Conservation (phyloP, 2,888 invertebrate species). For the Abrostola triplasia region DNA sequence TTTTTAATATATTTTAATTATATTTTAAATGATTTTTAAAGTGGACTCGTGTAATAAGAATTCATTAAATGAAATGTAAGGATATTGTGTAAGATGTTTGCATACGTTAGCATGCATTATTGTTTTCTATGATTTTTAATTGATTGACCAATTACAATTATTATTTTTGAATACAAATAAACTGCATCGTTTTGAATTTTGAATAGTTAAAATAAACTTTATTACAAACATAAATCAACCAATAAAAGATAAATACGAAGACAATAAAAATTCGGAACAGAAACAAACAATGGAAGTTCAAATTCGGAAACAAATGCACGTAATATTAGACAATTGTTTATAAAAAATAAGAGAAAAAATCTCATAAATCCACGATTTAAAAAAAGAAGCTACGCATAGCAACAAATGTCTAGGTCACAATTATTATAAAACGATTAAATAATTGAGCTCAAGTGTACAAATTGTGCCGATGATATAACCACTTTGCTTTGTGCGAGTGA, state of each 20-base stretch:
- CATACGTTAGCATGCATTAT: background rate
- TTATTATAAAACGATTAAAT: slow-evolving; percentile 78
- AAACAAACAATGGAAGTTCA: no score
- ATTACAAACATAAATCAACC: no score
- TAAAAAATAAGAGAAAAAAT: background rate
- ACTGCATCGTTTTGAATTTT: no score
- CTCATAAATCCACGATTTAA: slow-evolving; percentile 15
- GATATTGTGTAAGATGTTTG: background rate
- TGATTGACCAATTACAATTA: no score
- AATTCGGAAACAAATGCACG: background rate
- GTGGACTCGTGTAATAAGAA: background rate
- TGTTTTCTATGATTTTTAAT: no score
- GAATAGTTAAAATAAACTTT: no score
- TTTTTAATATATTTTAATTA: slow-evolving; percentile 23
- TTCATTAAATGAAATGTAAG: background rate
- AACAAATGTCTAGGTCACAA: slow-evolving; percentile 71
- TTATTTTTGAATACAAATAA: no score
- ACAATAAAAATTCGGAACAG: no score
- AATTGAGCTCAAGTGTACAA: slow-evolving; percentile 69
- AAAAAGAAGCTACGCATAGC: slow-evolving; percentile 41
- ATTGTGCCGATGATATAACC: slow-evolving; percentile 69
- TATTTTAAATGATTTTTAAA: slow-evolving; percentile 18
- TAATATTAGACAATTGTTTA: background rate
- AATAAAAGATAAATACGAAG: no score
- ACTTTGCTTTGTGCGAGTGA: slow-evolving; percentile 63